Evolutionary conservation across 2,113 vertebrate species (phyloP).

Genomic region (Leptobrachium leishanense): DNA sequence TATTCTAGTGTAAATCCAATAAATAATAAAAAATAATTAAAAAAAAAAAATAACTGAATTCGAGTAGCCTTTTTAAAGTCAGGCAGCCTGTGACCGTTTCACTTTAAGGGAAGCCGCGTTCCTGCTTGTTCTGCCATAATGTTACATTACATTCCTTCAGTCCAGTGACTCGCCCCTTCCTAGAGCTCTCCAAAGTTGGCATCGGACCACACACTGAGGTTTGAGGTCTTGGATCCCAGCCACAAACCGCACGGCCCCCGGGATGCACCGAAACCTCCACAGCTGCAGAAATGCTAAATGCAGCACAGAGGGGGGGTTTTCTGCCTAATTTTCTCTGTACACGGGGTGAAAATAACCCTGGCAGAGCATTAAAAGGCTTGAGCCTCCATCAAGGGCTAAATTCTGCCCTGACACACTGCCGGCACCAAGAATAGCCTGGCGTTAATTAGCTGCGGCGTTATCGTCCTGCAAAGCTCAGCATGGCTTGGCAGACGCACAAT

Average conservation of each 20-base stretch:
- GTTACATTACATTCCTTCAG: no score
- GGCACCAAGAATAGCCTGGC: slow-evolving; percentile 67
- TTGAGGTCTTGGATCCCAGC: slow-evolving; percentile 23
- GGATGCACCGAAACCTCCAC: slow-evolving; percentile 36
- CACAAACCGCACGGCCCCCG: slow-evolving; percentile 22
- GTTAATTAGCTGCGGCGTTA: slow-evolving; percentile 74
- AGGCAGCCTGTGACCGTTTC: no score
- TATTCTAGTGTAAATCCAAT: no score
- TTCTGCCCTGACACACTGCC: slow-evolving; percentile 75
- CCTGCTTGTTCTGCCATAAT: no score
- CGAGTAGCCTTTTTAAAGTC: no score
- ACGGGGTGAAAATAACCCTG: slow-evolving; percentile 69
- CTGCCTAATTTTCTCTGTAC: slow-evolving; percentile 65
- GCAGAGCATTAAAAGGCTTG: slow-evolving; percentile 70
- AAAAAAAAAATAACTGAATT: no score
- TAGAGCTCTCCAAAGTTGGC: slow-evolving; percentile 22
- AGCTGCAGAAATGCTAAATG: slow-evolving; percentile 67
- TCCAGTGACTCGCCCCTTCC: slow-evolving; percentile 1
- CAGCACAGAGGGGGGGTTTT: slow-evolving; percentile 59
- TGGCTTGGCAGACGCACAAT: slow-evolving; percentile 34
- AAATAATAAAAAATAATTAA: no score
- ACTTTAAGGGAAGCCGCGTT: no score
- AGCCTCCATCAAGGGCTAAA: slow-evolving; percentile 67
- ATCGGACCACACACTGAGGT: slow-evolving; percentile 27
- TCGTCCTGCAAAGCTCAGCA: slow-evolving; percentile 65